Conservation (phyloP, 2,797 vertebrate genomes). For the Acanthurus tractus region DNA sequence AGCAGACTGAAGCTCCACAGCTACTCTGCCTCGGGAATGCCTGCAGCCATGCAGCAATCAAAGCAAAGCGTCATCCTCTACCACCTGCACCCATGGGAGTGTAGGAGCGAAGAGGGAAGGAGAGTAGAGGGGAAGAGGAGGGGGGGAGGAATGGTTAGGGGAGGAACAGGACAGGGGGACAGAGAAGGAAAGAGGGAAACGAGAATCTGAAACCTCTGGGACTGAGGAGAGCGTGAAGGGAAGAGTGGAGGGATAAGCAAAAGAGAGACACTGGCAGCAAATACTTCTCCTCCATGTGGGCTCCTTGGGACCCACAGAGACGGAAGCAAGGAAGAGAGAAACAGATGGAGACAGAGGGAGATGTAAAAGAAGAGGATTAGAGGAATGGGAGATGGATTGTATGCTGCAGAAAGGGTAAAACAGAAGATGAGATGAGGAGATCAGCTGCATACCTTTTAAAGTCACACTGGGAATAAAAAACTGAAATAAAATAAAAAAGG, state of each 20-base stretch:
- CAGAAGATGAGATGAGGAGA: slow-evolving; percentile 34
- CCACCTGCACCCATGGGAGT: slow-evolving; percentile 80
- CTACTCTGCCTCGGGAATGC: slow-evolving; percentile 82
- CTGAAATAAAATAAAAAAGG: neutral
- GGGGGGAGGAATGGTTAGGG: slow-evolving; percentile 22
- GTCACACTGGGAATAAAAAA: slow-evolving; percentile 7
- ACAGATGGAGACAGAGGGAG: slow-evolving; percentile 52
- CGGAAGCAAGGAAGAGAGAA: slow-evolving; percentile 42
- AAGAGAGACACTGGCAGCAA: slow-evolving; percentile 62
- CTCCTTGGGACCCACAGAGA: slow-evolving; percentile 48
- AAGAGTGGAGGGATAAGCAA: slow-evolving; percentile 48
- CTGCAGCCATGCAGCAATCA: slow-evolving; percentile 86
- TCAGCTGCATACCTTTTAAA: slow-evolving; percentile 24
- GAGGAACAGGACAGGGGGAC: slow-evolving; percentile 25
- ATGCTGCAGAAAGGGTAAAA: slow-evolving; percentile 39
- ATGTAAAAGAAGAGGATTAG: slow-evolving; percentile 46
- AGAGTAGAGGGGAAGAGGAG: slow-evolving; percentile 46
- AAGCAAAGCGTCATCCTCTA: slow-evolving; percentile 82
- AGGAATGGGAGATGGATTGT: slow-evolving; percentile 26
- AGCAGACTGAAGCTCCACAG: slow-evolving; percentile 77
- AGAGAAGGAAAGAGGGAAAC: slow-evolving; percentile 37
- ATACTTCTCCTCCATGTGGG: slow-evolving; percentile 52
- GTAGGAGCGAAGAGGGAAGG: slow-evolving; percentile 48
- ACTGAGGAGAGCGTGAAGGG: slow-evolving; percentile 34
- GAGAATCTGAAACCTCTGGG: slow-evolving; percentile 51